Conservation (phyloP, 1,140 invertebrate species). For the Hycleus cichorii region DNA sequence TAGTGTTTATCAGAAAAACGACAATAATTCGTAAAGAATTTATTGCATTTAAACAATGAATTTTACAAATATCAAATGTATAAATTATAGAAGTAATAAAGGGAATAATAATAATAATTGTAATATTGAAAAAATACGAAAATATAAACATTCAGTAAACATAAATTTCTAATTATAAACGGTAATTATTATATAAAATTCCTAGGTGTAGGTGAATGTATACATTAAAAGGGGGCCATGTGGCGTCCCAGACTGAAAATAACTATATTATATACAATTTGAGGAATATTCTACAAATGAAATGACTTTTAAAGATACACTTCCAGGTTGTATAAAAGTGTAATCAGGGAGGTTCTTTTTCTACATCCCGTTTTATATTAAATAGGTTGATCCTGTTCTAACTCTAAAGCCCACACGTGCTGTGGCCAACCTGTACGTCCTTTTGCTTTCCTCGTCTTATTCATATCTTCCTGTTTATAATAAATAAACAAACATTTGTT, state of each 20-base stretch:
- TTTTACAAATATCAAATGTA: constrained; percentile 1
- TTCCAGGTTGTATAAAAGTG: constrained; percentile 30
- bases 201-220: constrained; percentile 38
- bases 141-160: constrained; percentile 27
- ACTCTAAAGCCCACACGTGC: constrained; percentile 86
- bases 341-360: neutral
- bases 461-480: constrained; percentile 37
- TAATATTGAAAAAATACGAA: constrained; percentile 7
- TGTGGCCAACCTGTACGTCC: constrained; percentile 92
- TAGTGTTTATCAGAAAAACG: neutral
- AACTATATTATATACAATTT: constrained; percentile 40
- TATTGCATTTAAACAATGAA: neutral
- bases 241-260: constrained; percentile 35
- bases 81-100: neutral
- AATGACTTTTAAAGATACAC: constrained; percentile 30
- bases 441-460: constrained; percentile 49
- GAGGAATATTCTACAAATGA: constrained; percentile 33
- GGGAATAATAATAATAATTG: neutral
- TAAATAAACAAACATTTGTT: constrained; percentile 14
- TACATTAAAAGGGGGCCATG: constrained; percentile 37
- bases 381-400: constrained; percentile 63
- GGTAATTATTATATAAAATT: constrained; percentile 36
- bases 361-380: constrained; percentile 23
- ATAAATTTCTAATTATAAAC: constrained; percentile 31
- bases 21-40: neutral